A percentile compares a stretch with the other conserved stretches of the same genome.
phyloP scores from a whole-genome alignment of 2,888 invertebrate species.

The Petrolisthes manimaculis region DNA sequence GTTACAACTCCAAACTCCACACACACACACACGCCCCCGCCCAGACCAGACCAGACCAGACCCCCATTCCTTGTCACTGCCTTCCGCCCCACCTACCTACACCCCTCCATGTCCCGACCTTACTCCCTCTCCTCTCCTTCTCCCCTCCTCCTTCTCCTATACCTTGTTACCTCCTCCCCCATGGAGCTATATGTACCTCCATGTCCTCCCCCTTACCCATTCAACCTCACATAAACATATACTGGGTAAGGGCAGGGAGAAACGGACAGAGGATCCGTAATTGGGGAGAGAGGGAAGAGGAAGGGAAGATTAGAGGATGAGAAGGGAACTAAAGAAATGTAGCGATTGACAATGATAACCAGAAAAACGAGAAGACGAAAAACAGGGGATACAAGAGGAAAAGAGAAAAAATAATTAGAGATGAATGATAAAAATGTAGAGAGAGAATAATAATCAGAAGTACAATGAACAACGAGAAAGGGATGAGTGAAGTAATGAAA shows the following conservation, averaged over 20 bases:
- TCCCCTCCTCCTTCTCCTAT: neutral
- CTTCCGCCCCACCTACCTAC: too few relatives aligned
- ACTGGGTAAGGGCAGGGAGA: too few relatives aligned
- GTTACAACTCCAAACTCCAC: neutral
- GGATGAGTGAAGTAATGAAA: neutral
- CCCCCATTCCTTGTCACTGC: too few relatives aligned
- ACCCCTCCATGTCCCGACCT: neutral
- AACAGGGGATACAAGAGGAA: neutral
- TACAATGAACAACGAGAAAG: neutral
- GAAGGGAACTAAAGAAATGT: neutral
- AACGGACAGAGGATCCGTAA: neutral
- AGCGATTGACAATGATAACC: neutral
- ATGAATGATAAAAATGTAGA: neutral
- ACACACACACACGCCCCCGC: too few relatives aligned
- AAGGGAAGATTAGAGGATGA: neutral
- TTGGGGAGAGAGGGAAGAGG: neutral
- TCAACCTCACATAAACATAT: neutral
- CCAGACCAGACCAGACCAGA: too few relatives aligned
- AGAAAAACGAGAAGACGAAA: neutral
- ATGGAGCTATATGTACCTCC: neutral
- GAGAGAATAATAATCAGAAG: slow-evolving; percentile 7
- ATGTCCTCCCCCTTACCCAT: neutral
- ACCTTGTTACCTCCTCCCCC: neutral
- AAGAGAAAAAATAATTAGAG: neutral
- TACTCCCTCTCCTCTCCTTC: neutral